phyloP scores from a whole-genome alignment of 2,113 vertebrate species.

The Podocnemis expansa region DNA sequence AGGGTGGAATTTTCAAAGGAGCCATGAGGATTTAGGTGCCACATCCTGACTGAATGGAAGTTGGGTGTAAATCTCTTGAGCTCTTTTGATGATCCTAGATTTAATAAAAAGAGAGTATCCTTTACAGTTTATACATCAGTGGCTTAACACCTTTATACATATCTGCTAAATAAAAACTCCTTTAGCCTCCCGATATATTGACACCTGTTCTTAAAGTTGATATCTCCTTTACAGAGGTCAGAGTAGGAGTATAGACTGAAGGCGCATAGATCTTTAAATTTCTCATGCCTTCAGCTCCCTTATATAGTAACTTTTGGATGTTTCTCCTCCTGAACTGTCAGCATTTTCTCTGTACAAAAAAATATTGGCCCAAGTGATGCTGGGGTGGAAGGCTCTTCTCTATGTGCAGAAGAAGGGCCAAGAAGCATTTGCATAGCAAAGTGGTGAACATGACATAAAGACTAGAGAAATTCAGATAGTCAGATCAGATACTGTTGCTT shows the following conservation, averaged over 20 bases:
- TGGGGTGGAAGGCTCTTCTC: not conserved
- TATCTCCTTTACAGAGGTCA: not conserved
- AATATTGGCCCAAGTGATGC: not conserved
- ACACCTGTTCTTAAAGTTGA: not conserved
- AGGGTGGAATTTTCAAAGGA: conserved; percentile 7
- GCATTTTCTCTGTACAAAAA: not conserved
- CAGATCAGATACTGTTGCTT: not conserved
- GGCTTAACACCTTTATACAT: not conserved
- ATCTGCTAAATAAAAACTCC: not conserved
- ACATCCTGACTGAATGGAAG: not conserved
- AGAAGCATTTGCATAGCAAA: not conserved
- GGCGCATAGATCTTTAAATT: not conserved
- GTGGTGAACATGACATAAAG: not conserved
- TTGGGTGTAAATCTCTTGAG: not conserved
- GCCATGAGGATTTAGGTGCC: not conserved
- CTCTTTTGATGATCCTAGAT: not conserved
- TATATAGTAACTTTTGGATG: not conserved
- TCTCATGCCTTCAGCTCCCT: not conserved
- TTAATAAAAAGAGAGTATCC: not conserved
- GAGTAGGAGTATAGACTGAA: not conserved
- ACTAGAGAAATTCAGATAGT: not conserved
- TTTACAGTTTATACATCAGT: not conserved
- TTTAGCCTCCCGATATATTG: not conserved
- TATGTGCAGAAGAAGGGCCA: not conserved
- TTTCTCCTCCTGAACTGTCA: not conserved